Evolutionary conservation across 1,140 invertebrate species (phyloP).

Genomic region (Zaprionus nigranus): DNA sequence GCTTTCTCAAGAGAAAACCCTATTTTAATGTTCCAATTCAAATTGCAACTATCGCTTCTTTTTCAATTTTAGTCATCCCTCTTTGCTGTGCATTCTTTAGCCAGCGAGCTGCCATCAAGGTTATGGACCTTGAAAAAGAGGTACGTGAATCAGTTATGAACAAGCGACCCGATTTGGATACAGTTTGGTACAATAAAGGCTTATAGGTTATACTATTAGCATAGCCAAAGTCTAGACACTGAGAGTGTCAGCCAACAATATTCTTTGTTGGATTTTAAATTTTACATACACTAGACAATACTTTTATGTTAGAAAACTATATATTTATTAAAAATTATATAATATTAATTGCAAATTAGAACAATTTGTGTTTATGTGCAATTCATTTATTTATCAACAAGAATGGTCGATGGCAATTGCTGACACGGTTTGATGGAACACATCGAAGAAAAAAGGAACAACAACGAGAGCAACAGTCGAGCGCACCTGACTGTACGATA

Average conservation of each 20-base stretch:
- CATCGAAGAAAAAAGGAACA: constrained; percentile 55
- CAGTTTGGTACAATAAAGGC: constrained; percentile 88
- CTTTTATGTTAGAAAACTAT: no score
- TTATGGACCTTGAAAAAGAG: constrained; percentile 86
- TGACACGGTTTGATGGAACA: constrained; percentile 67
- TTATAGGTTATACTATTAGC: constrained; percentile 80
- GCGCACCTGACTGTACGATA: no score
- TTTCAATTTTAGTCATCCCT: constrained; percentile 92
- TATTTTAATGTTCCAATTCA: constrained; percentile 88
- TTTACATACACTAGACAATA: no score
- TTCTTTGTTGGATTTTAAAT: no score
- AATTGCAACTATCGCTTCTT: constrained; percentile 89
- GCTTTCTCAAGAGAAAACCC: constrained; percentile 85
- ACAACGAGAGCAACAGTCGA: not conserved
- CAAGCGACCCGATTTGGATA: constrained; percentile 83
- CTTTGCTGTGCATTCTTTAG: constrained; percentile 92
- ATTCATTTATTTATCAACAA: no score
- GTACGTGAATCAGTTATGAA: constrained; percentile 85
- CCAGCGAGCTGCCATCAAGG: constrained; percentile 87
- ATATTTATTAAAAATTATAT: no score
- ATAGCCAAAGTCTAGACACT: no score
- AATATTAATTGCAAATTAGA: no score
- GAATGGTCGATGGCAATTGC: no score
- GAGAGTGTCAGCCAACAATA: no score
- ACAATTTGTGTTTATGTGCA: no score